phyloP scores from a whole-genome alignment of 2,113 vertebrate genomes.

The Oreochromis tanganicae region DNA sequence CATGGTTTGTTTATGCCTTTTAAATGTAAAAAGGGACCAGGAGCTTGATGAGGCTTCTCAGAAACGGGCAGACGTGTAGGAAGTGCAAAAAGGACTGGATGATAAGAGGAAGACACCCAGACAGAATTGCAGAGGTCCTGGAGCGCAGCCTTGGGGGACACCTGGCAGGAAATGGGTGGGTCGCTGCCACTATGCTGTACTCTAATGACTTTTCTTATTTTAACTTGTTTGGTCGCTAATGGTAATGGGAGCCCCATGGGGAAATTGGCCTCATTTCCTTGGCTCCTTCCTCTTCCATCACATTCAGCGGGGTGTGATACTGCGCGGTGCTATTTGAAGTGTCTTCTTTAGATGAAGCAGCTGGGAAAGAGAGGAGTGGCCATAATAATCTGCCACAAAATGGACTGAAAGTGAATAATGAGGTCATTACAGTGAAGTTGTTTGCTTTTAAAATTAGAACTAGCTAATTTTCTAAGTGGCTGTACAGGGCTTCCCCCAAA shows the following conservation, averaged over 20 bases:
- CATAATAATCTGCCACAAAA: background rate
- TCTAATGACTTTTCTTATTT: conserved; percentile 27
- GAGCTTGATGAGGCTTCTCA: background rate
- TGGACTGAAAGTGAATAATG: background rate
- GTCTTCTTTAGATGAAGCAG: background rate
- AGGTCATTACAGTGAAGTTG: background rate
- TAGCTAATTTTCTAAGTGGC: background rate
- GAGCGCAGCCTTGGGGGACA: conserved; percentile 14
- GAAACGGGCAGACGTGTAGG: background rate
- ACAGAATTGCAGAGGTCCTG: background rate
- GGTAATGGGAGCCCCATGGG: conserved; percentile 20
- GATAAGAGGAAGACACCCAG: background rate
- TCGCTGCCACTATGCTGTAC: conserved; percentile 8
- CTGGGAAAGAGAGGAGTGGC: background rate
- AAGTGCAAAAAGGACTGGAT: background rate
- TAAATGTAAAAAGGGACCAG: background rate
- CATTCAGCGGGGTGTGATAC: background rate
- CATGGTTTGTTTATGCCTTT: background rate
- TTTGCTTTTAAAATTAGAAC: background rate
- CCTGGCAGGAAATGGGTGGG: conserved; percentile 41
- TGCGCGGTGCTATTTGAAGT: conserved; percentile 1
- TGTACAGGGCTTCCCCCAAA: background rate
- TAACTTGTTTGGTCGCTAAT: conserved; percentile 5
- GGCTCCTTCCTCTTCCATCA: conserved; percentile 55
- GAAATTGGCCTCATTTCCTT: conserved; percentile 68